Evolutionary conservation across 2,797 vertebrate genomes (phyloP).

Genomic region (Gallinago nigripennis): DNA sequence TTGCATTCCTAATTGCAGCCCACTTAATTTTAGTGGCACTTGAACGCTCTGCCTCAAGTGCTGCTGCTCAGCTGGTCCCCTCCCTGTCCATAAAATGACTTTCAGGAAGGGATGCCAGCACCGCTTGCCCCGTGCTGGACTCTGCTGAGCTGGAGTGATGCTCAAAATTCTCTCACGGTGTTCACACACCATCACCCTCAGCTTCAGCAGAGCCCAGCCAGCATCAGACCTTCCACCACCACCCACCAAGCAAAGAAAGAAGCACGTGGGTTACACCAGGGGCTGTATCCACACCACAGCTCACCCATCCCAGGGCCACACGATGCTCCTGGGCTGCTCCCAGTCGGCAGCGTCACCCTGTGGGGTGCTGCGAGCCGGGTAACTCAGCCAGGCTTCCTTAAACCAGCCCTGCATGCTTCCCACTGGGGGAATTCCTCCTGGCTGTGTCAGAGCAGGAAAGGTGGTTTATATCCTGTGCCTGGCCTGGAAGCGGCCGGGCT

Average conservation of each 20-base stretch:
- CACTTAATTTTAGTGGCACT: neutral
- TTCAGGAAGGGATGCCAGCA: neutral
- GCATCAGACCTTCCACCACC: neutral
- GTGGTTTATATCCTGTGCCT: slow-evolving; percentile 62
- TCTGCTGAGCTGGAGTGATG: accelerated
- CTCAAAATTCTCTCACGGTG: accelerated
- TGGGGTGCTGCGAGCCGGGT: accelerated
- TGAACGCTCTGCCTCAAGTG: neutral
- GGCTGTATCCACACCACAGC: accelerated
- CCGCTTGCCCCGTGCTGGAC: neutral
- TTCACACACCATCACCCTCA: accelerated
- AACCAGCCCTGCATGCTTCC: neutral
- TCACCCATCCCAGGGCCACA: accelerated
- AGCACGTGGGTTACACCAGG: accelerated
- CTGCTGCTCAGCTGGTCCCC: neutral
- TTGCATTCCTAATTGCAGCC: neutral
- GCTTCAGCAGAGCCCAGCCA: neutral
- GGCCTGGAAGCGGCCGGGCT: neutral
- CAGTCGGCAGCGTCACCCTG: accelerated
- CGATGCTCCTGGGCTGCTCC: neutral
- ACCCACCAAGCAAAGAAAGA: accelerated
- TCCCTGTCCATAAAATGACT: neutral
- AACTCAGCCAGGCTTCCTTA: slow-evolving; percentile 11
- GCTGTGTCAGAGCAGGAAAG: slow-evolving; percentile 69
- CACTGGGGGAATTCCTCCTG: slow-evolving; percentile 60